Evolutionary conservation across 37 sponge, comb jelly and placozoan genomes (phyloP), one percentile per base, ranked within the genome.

Genomic region (Ephydatia muelleri): DNA sequence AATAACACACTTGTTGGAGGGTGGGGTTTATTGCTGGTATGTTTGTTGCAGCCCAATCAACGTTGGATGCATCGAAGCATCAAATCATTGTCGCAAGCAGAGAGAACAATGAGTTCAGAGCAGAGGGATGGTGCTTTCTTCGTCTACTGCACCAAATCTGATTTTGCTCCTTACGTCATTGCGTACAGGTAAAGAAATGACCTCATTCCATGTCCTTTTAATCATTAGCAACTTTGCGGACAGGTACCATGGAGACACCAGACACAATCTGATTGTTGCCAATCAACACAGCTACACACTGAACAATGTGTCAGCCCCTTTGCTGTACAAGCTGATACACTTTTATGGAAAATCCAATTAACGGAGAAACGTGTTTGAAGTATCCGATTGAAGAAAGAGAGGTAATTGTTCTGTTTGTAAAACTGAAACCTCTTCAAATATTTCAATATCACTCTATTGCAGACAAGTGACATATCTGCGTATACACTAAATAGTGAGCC

Each of bases 271-370:
- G 30, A 83, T 92, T 31, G 36, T 78, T 65, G 57, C 57, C 1
- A 57, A 5, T 21, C 57, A 57, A 14, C 6, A 57, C 12, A 14
- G 88, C 36, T 94, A 88, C 79, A 88, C 84, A 2, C 71, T 94
- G 30, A 87, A 90, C 67, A 49, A 76, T 16, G 73, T 94, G 28
- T 70, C 81, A 0, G 85, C 91, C 25, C 91, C 85, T 14, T 91
- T 90, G 0, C 79, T 94, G 1, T 90, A 94, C 73, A 94, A 94
- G 28, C 68, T 94, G 0, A 84, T 94, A 14, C 85, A 94, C 69
- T 94, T 94, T 87, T 48, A 94, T 90, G 91, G 94, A 94, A 75
- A 94, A 94, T 67, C 94, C 94, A 25, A 94, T 94, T 33, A 75
- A 87, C 22, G 91, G 65, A 21, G 73, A 71, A 33, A 90, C 91